Evolutionary conservation across 2,797 vertebrate genomes (phyloP).

Genomic region (Arctocebus calabarensis): DNA sequence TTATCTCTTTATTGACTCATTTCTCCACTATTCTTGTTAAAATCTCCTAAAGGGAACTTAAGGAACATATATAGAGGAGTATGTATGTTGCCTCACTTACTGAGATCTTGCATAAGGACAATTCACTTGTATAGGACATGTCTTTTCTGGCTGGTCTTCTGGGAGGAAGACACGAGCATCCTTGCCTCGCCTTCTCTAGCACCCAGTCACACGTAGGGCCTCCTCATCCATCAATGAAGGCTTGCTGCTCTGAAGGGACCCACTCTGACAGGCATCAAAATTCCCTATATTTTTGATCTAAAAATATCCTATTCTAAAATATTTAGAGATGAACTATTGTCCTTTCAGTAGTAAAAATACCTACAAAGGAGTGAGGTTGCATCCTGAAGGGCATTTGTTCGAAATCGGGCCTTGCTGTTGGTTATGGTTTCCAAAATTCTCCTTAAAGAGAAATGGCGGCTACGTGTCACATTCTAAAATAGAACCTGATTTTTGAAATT

Average conservation of each 20-base stretch:
- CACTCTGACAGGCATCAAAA: background rate
- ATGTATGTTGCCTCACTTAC: background rate
- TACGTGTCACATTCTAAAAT: background rate
- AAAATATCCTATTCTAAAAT: constrained; percentile 46
- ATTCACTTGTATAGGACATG: background rate
- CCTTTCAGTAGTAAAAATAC: background rate
- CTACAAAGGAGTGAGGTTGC: constrained; percentile 47
- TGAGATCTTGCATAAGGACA: background rate
- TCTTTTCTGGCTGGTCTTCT: background rate
- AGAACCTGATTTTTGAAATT: background rate
- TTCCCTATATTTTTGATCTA: background rate
- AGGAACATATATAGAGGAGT: background rate
- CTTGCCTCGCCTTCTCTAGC: background rate
- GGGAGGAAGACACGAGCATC: background rate
- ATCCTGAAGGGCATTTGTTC: background rate
- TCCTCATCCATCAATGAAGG: background rate
- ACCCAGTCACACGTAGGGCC: background rate
- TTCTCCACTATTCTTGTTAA: background rate
- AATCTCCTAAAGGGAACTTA: background rate
- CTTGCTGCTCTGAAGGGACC: background rate
- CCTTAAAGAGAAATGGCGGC: background rate
- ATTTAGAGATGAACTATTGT: background rate
- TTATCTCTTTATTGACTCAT: background rate
- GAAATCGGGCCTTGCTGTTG: background rate
- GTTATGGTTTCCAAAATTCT: constrained; percentile 6